Base-by-base conservation (phyloP, 2,797 vertebrate genomes). In the Prunella strophiata region DNA sequence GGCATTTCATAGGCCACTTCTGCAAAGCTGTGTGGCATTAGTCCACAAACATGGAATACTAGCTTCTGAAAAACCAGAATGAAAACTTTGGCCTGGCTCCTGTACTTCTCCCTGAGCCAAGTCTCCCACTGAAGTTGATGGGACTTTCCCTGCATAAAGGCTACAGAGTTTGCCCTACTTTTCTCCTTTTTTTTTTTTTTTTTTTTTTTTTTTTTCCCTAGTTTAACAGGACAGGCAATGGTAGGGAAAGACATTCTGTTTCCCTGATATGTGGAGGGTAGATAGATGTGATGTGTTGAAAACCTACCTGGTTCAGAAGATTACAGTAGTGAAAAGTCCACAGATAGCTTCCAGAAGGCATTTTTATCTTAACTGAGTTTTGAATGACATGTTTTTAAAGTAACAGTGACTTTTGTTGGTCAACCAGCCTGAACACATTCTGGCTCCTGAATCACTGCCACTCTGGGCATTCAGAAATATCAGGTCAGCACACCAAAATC, bases 31-130 rank as follows among this genome's bases (percentile, higher is more conserved):
- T 38, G 16, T 23, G 21, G 40, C 17, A 36, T 47, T 62, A 70
- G 48, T 42, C 29, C 59, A 42, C 62, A 55, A 88, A 73, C 32
- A 70, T 7, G 30, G 21, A 27, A 71, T 61, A 76, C 3, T 10
- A 76, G 63, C 32, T 78, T 88, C 67, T 84, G 57, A 66, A 95
- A 93, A 92, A 50, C 0, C n/a, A 91, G 79, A 96, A 86, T 18
- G 19, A 21, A 59, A 89, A 59, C 55, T 75, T 84, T 86, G 77
- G 76, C 74, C 55, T 57, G 48, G 54, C 15, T 84, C 70, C 85
- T 86, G 34, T 51, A 75, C 55, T 78, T 71, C 52, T 67, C 15
- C 14, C 16, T 8, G 86, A 92, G 84, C 74, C 86, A 91, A 91
- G 32, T 51, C 29, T 93, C 36, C 25, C 57, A 68, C 52, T 85